phyloP scores from a whole-genome alignment of 2,797 vertebrate genomes.

The Vespertilio murinus region DNA sequence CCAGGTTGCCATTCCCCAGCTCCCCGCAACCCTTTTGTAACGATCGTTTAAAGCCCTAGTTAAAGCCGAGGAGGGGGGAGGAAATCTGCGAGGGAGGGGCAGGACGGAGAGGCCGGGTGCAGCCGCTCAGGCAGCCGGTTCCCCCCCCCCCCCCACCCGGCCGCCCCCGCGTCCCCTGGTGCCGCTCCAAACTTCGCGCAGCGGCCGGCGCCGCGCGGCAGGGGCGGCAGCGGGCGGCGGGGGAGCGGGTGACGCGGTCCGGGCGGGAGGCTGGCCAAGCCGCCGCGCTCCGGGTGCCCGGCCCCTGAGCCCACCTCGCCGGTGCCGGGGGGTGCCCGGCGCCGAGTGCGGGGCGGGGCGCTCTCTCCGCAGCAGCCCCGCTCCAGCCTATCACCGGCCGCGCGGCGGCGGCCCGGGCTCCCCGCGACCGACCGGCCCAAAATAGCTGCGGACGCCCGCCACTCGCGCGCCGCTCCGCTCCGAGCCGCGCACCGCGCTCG shows the following conservation, averaged over 20 bases:
- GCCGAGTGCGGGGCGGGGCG: background rate
- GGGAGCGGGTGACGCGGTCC: conserved; percentile 85
- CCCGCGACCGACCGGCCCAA: conserved; percentile 70
- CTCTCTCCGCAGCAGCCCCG: conserved; percentile 53
- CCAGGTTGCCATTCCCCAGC: conserved; percentile 35
- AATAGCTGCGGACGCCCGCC: conserved; percentile 76
- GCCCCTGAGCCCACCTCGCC: background rate
- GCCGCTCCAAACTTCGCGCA: conserved; percentile 64
- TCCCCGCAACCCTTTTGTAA: conserved; percentile 66
- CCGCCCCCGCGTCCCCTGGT: conserved; percentile 29
- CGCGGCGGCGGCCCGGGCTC: conserved; percentile 70
- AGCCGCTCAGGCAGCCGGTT: conserved; percentile 49
- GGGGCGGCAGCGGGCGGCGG: conserved; percentile 86
- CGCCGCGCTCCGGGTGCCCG: background rate
- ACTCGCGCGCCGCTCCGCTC: conserved; percentile 68
- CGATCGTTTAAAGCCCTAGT: conserved; percentile 56
- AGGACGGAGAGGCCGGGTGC: conserved; percentile 63
- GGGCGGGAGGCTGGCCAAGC: conserved; percentile 73
- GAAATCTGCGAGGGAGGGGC: background rate
- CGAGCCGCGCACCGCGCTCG: conserved; percentile 51
- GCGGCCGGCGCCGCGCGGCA: conserved; percentile 80
- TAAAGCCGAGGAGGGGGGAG: background rate
- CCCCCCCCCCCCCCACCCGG: background rate
- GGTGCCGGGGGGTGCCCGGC: background rate
- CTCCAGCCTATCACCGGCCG: conserved; percentile 73